Evolutionary conservation across 1,140 invertebrate species (phyloP).

Genomic region (Argopecten irradians): DNA sequence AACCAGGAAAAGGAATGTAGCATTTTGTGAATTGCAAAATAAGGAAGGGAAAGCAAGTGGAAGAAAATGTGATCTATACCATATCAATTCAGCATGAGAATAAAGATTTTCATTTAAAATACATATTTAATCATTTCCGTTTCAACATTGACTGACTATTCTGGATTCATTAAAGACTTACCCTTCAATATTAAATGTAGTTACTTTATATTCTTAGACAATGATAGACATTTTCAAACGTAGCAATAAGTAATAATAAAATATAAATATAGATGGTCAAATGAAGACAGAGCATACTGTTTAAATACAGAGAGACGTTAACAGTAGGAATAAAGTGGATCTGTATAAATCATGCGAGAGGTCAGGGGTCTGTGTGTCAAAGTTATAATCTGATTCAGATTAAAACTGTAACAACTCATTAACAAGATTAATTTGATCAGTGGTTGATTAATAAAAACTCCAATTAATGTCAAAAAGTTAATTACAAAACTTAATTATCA

Average conservation of each 20-base stretch:
- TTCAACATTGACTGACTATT: too few species aligned
- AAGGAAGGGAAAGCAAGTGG: neutral
- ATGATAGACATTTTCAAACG: neutral
- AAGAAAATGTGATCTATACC: neutral
- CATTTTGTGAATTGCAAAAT: neutral
- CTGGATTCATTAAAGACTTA: neutral
- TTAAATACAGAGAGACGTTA: neutral
- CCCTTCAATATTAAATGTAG: neutral
- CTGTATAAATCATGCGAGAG: neutral
- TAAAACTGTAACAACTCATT: neutral
- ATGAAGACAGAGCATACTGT: neutral
- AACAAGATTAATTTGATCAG: neutral
- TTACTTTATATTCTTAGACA: neutral
- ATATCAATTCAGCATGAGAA: neutral
- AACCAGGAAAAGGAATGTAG: neutral
- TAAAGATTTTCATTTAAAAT: neutral
- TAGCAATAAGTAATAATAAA: too few species aligned
- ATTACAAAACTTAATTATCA: neutral
- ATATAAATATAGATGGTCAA: neutral
- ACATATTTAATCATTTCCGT: neutral
- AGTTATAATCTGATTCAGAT: neutral
- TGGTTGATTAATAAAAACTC: neutral
- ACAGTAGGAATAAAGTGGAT: neutral
- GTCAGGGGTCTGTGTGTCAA: constrained; percentile 14
- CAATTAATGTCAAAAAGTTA: neutral